Base-by-base conservation (phyloP, 1,140 invertebrate species). In the Caenorhabditis briggsae region DNA sequence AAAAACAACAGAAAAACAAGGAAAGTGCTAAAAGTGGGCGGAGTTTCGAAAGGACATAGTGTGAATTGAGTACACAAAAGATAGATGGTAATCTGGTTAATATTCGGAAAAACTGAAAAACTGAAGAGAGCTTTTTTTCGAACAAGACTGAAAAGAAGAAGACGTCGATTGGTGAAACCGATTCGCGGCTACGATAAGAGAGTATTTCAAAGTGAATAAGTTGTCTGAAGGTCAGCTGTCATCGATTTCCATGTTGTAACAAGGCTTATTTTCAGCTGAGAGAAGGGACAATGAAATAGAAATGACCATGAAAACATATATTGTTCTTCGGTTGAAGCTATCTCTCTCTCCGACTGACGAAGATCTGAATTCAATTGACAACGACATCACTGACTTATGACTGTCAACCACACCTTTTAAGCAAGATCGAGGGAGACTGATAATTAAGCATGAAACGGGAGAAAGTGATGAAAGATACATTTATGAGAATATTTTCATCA, bases 221-320 rank as follows among this genome's bases (percentile, higher is more conserved):
- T 18, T 33, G 20, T 25, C 59, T 61, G 59, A 61, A 61, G 59
- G 59, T 61, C 59, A 61, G 59, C 23, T 61, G 59, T 61, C 59
- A 61, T 61, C 23, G 14, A 61, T 61, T 61, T 61, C 11, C 3
- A 25, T 61, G 20, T 23, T 61, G 59, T 61, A 61, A 61, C 6
- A 61, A 23, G 33, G 33, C 33, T 33, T 61, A 61, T 61, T 61
- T 61, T 61, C 59, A 61, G 59, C 59, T 61, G 59, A 61, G 59
- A 61, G 25, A 61, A 61, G 59, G 59, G 59, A 61, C 23, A 25
- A 61, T 23, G 59, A 23, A 25, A 33, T 25, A 61, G 59, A 61
- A 61, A 61, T 61, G 59, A 61, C 59, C 59, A 61, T 61, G 59
- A 61, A 61, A 61, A 61, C 20, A 61, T 61, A 61, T 61, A 61